Conservation (phyloP, 2,888 invertebrate genomes). For the Colostygia pectinataria region DNA sequence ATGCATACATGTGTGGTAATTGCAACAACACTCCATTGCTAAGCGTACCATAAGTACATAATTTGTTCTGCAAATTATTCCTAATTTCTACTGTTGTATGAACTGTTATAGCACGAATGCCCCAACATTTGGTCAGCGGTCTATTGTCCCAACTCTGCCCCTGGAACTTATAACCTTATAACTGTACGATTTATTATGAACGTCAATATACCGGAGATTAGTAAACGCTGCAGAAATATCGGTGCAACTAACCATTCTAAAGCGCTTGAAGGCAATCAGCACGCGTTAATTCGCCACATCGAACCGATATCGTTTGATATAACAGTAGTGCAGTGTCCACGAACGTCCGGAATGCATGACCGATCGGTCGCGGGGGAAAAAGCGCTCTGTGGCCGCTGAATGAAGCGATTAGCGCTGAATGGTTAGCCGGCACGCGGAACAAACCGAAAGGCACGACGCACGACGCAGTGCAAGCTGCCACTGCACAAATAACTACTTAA, state of each 20-base stretch:
- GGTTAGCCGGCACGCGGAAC: conserved; percentile 75
- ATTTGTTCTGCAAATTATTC: too few species aligned
- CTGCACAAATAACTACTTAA: neutral
- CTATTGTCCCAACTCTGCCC: too few species aligned
- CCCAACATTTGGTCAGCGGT: too few species aligned
- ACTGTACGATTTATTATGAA: too few species aligned
- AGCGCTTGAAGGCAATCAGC: conserved; percentile 27
- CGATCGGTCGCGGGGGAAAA: conserved; percentile 71
- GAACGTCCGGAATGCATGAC: conserved; percentile 75
- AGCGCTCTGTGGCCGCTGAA: conserved; percentile 70
- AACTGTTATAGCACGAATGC: too few species aligned
- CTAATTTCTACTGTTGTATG: too few species aligned
- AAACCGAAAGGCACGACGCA: conserved; percentile 67
- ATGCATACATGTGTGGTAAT: too few species aligned
- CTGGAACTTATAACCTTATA: too few species aligned
- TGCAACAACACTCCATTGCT: too few species aligned
- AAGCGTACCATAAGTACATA: too few species aligned
- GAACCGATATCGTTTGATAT: conserved; percentile 54
- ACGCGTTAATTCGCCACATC: conserved; percentile 56
- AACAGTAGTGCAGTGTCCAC: conserved; percentile 41
- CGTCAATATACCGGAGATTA: too few species aligned
- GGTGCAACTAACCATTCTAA: conserved; percentile 10
- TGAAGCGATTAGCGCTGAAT: conserved; percentile 82
- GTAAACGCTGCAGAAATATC: conserved; percentile 7
- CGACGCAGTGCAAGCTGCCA: conserved; percentile 28